Evolutionary conservation across 2,888 invertebrate genomes (phyloP), one percentile per base, ranked within the genome.

Genomic region (Spilosoma lubricipeda): DNA sequence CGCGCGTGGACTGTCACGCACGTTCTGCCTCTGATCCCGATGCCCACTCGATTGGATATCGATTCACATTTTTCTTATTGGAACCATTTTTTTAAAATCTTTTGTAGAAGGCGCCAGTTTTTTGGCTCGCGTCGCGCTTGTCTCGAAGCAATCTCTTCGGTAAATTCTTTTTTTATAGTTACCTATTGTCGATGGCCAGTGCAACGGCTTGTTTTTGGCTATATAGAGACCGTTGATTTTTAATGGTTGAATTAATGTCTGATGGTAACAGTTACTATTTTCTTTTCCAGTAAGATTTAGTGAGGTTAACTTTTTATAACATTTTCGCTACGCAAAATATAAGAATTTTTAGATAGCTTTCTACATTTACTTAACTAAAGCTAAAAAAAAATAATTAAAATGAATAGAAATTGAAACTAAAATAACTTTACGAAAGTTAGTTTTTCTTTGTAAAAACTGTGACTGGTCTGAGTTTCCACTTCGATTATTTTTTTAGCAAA

Each of bases 1-100:
- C 86, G 90, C 92, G 90, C 93, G 91, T 90, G 91, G 89, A 84
- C 85, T 88, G 93, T 93, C 91, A 94, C 93, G 94, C 94, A 94
- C 94, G 94, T 90, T 88, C 87, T 81, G 80, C 72, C 80, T 76
- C 80, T 77, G 83, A 79, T 86, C 85, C 85, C 88, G 90, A 89
- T 89, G 88, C 86, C 89, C 89, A 88, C 90, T 91, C 90, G 91
- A 91, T 92, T 91, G 89, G 92, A 89, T 89, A 90, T 90, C 90
- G 91, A 89, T 86, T 87, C 83, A 83, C 76, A 89, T 88, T 90
- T 92, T 71, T 90, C 86, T 86, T 83, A 86, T 86, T 85, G 80
- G 82, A 78, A 81, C 79, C 81, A 82, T 42, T 80, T 89, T 89
- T 86, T 88, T 85, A 88, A 86, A 81, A 79, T 78, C 82, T 88